phyloP scores from a whole-genome alignment of 2,113 vertebrate species.

The Chamaea fasciata region DNA sequence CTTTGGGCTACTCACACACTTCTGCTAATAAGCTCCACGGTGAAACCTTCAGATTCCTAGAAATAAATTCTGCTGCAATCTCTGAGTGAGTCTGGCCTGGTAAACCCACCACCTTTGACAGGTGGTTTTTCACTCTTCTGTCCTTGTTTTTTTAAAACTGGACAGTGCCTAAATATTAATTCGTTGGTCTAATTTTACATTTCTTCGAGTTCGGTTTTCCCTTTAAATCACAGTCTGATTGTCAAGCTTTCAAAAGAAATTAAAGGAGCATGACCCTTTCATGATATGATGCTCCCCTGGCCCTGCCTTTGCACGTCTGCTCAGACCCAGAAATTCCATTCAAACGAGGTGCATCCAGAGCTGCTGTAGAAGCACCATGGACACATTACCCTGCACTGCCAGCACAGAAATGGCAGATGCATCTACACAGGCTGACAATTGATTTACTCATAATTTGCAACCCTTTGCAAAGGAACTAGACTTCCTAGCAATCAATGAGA shows the following conservation, averaged over 20 bases:
- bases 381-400: not conserved
- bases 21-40: fast-evolving
- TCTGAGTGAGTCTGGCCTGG: not conserved
- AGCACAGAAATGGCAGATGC: not conserved
- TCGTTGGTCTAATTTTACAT: not conserved
- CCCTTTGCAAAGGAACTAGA: not conserved
- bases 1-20: not conserved
- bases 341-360: not conserved
- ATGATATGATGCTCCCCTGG: fast-evolving
- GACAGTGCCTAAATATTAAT: not conserved
- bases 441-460: slow-evolving; percentile 9
- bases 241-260: not conserved
- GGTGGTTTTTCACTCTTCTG: not conserved
- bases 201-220: not conserved
- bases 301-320: not conserved
- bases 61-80: not conserved
- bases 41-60: not conserved
- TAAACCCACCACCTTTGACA: not conserved
- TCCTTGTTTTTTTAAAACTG: not conserved
- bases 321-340: not conserved
- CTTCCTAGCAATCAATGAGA: slow-evolving; percentile 6
- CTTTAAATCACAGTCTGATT: not conserved
- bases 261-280: fast-evolving
- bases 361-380: not conserved
- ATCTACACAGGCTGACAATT: not conserved